These are phyloP conservation scores for Melipona quadrifasciata DNA, from an alignment of 1,140 invertebrate species.

Conservation along the genomic window DNA sequence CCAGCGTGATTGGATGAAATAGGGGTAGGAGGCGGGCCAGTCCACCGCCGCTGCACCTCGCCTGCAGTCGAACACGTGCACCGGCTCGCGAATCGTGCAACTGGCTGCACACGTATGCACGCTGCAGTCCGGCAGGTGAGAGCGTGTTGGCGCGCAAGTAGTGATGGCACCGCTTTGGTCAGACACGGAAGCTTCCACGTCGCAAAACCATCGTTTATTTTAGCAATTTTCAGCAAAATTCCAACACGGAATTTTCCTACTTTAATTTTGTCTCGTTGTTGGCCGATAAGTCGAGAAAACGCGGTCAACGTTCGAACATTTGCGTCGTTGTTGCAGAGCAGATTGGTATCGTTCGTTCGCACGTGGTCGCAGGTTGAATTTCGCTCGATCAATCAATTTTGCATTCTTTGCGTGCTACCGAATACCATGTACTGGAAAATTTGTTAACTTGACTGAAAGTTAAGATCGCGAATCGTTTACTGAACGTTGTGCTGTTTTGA, in stretches of 20 bases:
- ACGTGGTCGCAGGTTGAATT: too few relatives aligned
- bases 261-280: not conserved
- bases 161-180: slow-evolving; percentile 49
- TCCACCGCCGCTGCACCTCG: slow-evolving; percentile 43
- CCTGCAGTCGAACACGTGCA: slow-evolving; percentile 51
- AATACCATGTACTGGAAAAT: not conserved
- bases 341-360: too few relatives aligned
- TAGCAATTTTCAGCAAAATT: not conserved
- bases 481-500: too few relatives aligned
- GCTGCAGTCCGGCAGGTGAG: not conserved
- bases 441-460: not conserved
- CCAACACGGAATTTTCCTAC: not conserved
- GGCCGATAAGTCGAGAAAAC: not conserved
- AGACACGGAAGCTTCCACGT: slow-evolving; percentile 1
- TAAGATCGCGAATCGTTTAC: not conserved
- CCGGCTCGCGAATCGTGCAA: slow-evolving; percentile 25
- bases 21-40: slow-evolving; percentile 54
- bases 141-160: slow-evolving; percentile 46
- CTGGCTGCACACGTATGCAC: slow-evolving; percentile 6
- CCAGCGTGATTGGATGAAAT: slow-evolving; percentile 63
- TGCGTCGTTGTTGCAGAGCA: not conserved
- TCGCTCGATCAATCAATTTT: too few relatives aligned
- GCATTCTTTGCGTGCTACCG: not conserved
- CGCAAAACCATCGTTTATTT: not conserved
- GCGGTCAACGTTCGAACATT: not conserved